Evolutionary conservation across 2,797 vertebrate species (phyloP), one percentile per base, ranked within the genome.

Genomic region (Coilia nasus): DNA sequence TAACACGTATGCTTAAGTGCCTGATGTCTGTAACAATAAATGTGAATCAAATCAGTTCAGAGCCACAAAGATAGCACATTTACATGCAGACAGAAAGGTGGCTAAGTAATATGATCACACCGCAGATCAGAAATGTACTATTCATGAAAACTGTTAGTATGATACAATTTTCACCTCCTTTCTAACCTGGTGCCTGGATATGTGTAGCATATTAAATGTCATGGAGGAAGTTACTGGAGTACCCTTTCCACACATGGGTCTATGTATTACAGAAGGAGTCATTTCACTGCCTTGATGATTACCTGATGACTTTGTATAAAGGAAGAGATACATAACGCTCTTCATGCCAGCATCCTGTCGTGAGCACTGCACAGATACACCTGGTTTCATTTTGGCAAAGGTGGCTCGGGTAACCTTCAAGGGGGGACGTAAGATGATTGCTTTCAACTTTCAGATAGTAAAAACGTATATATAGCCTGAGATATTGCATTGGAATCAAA

Each of bases 401-500:
- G 67, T 75, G 15, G 67, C 31, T 71, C 3, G 25, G 15, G 14
- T 31, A 75, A 75, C 31, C 67, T 75, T 75, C 67, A 75, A 75
- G 67, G 67, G 28, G 15, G 46, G 31, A 71, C 67, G 9, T 6
- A 75, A 75, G 6, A 75, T 75, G 91, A 93, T 89, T 89, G 90
- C 92, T 91, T 89, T 67, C 84, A 64, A 87, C 84, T 87, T 87
- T 83, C 81, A 86, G 71, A 86, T 87, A 83, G 67, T 17, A 87
- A 90, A 90, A 88, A 87, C 71, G 83, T 87, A 83, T 86, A 83
- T 90, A 67, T 85, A 86, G 83, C 86, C 87, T 80, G 25, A 81
- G 85, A 93, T 92, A 91, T 93, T 92, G 87, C 90, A 86, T 83
- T 85, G 2, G 35, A 86, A 87, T 89, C 67, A 87, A 89, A 92